Evolutionary conservation across 2,113 vertebrate genomes (phyloP).

Genomic region (Heterocephalus glaber): DNA sequence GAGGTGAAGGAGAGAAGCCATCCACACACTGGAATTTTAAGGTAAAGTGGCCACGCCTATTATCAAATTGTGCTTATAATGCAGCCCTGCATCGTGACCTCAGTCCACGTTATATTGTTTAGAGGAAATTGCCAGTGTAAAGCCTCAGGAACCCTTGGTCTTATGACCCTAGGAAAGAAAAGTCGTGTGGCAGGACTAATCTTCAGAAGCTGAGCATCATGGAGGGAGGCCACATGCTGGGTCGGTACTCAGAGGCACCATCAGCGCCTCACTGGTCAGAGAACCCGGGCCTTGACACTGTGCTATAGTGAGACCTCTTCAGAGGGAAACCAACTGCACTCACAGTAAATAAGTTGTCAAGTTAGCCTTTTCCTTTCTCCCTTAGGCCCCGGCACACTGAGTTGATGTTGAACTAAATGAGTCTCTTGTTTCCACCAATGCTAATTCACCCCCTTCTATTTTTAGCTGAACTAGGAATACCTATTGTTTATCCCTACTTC

Average conservation of each 20-base stretch:
- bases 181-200: neutral
- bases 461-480: neutral
- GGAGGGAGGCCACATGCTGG: neutral
- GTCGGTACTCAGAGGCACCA: neutral
- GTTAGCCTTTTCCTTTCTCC: neutral
- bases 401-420: neutral
- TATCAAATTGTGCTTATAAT: constrained; percentile 16
- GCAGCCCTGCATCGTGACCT: neutral
- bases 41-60: constrained; percentile 20
- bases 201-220: neutral
- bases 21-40: neutral
- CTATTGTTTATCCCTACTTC: neutral
- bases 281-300: neutral
- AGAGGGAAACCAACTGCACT: neutral
- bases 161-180: neutral
- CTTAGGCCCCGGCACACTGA: neutral
- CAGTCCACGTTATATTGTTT: neutral
- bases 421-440: neutral
- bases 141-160: neutral
- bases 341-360: neutral
- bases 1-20: neutral
- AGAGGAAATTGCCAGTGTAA: neutral
- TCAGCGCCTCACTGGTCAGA: neutral
- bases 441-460: neutral
- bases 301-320: neutral